Evolutionary conservation across 2,797 vertebrate genomes (phyloP).

Genomic region (Pangasius krempfi): DNA sequence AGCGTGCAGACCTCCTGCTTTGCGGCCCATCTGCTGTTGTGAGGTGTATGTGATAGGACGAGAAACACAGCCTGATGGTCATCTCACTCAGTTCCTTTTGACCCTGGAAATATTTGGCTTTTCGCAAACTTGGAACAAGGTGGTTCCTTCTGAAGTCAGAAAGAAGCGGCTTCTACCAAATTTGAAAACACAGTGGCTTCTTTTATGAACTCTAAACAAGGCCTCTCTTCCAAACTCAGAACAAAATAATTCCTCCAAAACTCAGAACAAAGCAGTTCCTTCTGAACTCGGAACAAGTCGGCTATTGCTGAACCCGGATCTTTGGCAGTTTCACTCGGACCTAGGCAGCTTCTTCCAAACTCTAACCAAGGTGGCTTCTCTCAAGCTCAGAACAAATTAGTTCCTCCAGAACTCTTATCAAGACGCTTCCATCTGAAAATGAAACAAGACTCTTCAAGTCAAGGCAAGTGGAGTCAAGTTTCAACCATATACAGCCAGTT

Average conservation of each 20-base stretch:
- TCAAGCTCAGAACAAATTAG: background rate
- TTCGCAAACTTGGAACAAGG: background rate
- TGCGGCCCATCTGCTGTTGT: slow-evolving; percentile 47
- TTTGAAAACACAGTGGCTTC: background rate
- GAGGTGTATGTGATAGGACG: slow-evolving; percentile 41
- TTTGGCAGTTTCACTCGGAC: too few relatives aligned
- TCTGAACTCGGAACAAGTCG: background rate
- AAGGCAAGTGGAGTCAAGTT: too few relatives aligned
- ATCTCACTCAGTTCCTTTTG: background rate
- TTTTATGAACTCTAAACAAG: background rate
- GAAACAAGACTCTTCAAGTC: background rate
- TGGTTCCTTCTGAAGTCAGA: background rate
- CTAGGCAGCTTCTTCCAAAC: background rate
- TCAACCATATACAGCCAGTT: too few relatives aligned
- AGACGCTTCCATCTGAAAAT: too few relatives aligned
- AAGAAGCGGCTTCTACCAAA: background rate
- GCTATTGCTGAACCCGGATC: background rate
- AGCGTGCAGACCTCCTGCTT: slow-evolving; percentile 32
- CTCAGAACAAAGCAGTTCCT: background rate
- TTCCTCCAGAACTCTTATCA: background rate
- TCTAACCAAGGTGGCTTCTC: background rate
- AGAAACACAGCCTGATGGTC: slow-evolving; percentile 28
- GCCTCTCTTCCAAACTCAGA: background rate
- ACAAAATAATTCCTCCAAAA: background rate
- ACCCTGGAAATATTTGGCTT: background rate